phyloP scores from a whole-genome alignment of 1,140 invertebrate species.

The Piezodorus guildinii region DNA sequence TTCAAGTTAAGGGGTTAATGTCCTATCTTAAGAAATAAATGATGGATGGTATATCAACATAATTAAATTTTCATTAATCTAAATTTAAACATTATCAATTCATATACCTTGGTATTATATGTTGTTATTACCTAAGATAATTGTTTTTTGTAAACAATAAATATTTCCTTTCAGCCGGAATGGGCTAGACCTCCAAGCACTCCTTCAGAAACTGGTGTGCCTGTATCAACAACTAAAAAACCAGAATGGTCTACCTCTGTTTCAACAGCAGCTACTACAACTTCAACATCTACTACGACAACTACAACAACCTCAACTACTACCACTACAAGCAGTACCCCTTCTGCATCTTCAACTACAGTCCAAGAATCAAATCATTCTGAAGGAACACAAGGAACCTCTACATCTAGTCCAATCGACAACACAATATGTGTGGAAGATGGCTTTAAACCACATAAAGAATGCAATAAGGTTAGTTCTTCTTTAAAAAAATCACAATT shows the following conservation, averaged over 20 bases:
- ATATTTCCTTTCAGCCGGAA: conserved; percentile 42
- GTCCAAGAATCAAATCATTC: not conserved
- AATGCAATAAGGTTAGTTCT: conserved; percentile 44
- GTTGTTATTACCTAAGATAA: no score
- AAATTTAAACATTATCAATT: no score
- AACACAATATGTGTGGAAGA: conserved; percentile 39
- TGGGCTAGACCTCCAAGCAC: conserved; percentile 57
- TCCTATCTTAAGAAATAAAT: no score
- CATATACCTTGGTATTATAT: no score
- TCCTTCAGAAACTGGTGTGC: conserved; percentile 28
- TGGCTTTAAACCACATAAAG: conserved; percentile 53
- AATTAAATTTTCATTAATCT: no score
- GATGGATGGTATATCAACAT: no score
- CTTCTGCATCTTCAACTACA: conserved; percentile 27
- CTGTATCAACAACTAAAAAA: conserved; percentile 17
- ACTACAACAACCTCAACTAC: conserved; percentile 18
- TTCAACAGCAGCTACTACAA: conserved; percentile 12
- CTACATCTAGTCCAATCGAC: not conserved
- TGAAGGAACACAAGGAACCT: no score
- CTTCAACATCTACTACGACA: conserved; percentile 13
- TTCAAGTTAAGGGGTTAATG: no score
- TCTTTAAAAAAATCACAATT: not conserved
- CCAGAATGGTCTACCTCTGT: not conserved
- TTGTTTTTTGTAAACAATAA: no score
- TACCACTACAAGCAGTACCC: conserved; percentile 31